phyloP scores from a whole-genome alignment of 92 coral and sea anemone genomes.

The Meandrina meandrites region DNA sequence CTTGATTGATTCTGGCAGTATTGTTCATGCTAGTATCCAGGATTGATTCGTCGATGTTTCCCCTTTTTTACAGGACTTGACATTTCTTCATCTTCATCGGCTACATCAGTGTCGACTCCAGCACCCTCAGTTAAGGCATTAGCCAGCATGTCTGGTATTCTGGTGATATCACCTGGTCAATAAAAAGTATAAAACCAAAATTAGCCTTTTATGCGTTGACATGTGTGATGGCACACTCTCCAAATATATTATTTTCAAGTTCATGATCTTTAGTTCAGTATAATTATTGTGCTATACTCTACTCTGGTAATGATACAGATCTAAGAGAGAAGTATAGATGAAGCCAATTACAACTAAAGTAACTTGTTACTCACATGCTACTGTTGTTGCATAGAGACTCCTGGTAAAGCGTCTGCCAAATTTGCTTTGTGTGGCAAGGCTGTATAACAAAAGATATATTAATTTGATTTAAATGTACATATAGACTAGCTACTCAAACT shows the following conservation, averaged over 20 bases:
- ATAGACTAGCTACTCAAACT: not conserved
- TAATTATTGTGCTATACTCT: too few species aligned
- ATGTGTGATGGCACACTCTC: not conserved
- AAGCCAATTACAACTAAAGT: not conserved
- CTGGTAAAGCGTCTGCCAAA: slow-evolving; percentile 65
- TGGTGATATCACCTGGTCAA: slow-evolving; percentile 22
- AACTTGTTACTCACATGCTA: slow-evolving; percentile 65
- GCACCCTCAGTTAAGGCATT: slow-evolving; percentile 46
- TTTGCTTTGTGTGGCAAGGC: slow-evolving; percentile 67
- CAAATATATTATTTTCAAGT: not conserved
- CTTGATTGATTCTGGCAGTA: slow-evolving; percentile 15
- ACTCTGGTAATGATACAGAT: not conserved
- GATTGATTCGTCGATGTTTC: slow-evolving; percentile 82
- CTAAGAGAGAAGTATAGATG: not conserved
- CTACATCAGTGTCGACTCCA: slow-evolving; percentile 67
- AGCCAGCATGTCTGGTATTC: slow-evolving; percentile 41
- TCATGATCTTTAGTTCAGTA: not conserved
- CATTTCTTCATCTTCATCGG: slow-evolving; percentile 98
- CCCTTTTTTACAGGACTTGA: slow-evolving; percentile 90
- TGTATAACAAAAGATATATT: not conserved
- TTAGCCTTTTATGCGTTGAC: not conserved
- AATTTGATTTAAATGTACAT: not conserved
- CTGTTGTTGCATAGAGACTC: slow-evolving; percentile 47
- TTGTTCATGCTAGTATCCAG: slow-evolving; percentile 50
- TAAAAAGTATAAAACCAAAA: not conserved